Base-by-base conservation (phyloP, 2,113 vertebrate species). In the Corydoras maculifer region DNA sequence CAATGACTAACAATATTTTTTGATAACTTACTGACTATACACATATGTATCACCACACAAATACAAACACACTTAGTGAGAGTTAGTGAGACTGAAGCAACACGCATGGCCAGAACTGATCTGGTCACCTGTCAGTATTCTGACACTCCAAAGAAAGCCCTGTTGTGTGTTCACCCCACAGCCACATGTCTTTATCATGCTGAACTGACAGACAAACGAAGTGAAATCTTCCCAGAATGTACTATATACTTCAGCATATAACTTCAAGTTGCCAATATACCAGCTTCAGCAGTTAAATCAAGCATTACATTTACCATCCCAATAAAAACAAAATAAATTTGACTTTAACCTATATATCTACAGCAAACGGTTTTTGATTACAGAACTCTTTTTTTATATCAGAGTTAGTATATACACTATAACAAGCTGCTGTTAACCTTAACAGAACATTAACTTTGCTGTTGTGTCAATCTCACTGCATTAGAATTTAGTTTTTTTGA, bases 41-140 rank as follows among this genome's bases (percentile, higher is more conserved):
- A 43, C 7, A 43, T 4, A 5, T 43, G 35, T 43, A 43, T 43
- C 35, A 43, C 35, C 35, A 43, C 35, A 43, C 35, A 43, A 30
- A 64, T 32, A 15, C 14, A 15, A 9, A 66, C 49, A 54, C 65
- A 32, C 65, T 30, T 29, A 67, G 18, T 25, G 25, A 66, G 10
- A 49, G 50, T 31, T 25, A 58, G 30, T 43, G 29, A 55, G 18
- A 35, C 62, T 49, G 9, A 29, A 12, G 25, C 62, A 65, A 50
- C 65, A 72, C 53, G 66, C 50, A 70, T 53, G 62, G 67, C 50
- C 76, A 70, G 68, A 78, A 72, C 53, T 48, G 53, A 74, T 70
- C 58, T 74, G 59, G 67, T 73, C 77, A 63, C 32, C 69, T 78
- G 79, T 77, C 80, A 81, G 68, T 70, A 68, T 69, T n/a, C 51